Evolutionary conservation across 1,140 invertebrate genomes (phyloP), one percentile per base, ranked within the genome.

Genomic region (Drosophila orena): DNA sequence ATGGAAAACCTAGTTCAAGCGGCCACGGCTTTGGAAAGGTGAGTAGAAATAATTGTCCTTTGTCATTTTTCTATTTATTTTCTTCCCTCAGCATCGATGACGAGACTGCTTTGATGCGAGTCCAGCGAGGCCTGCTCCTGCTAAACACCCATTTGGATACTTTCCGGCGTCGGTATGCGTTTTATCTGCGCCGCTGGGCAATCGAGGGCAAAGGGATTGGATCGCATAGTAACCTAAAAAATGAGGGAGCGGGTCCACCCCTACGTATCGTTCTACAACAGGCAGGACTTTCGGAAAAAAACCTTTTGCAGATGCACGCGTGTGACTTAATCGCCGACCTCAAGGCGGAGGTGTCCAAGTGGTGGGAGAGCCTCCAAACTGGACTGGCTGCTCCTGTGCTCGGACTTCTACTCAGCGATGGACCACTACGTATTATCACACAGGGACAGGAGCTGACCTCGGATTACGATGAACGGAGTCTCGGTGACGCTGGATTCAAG

Each of bases 111-210:
- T 91, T 98, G 22, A 95, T 97, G 57, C 96, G 97, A 57, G 98
- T 98, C 60, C 97, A 99, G 91, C 94, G 98, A 65, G 98, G 97
- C 14, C 90, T 98, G 15, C 92, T 98, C 8, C 91, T 99, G 24
- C 92, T 98, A 10, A 97, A 98, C 91, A 98, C 97, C 6, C 98
- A 99, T 93, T 94, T 99, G 71, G 98, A 98, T 92, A 97, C 97
- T 4, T 98, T 98, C 91, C 94, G 97, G 55, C 95, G 96, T 77
- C 95, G 95, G 66, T 97, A 97, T 92, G 97, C 97, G 2, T 98
- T 97, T 93, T 97, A 98, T 93, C 93, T 98, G 58, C 93, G 97
- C 34, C 94, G 96, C 57, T 97, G 97, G 97, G 95, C 96, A 14
- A 93, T 98, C 38, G 96, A 97, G 81, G 96, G 96, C 3, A 94